Evolutionary conservation across 2,888 invertebrate species (phyloP), one percentile per base, ranked within the genome.

Genomic region (Synergus laeviventris): DNA sequence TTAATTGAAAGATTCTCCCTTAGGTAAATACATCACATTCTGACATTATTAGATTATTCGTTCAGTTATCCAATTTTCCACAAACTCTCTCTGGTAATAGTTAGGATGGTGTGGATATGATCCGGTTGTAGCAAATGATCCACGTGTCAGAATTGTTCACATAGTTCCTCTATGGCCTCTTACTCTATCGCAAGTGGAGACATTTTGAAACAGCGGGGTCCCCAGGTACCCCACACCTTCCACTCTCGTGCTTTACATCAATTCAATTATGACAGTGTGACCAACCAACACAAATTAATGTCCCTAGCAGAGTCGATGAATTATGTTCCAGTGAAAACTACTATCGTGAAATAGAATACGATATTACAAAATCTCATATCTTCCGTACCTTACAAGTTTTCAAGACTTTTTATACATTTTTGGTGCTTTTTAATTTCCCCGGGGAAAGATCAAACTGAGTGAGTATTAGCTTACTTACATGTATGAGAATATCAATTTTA

Each of bases 241-340:
- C n/a, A 42, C 49, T 70, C 49, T 66, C 31, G n/a, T 70, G 70
- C 49, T 70, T 70, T 49, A 70, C 70, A 70, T 70, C 70, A 70
- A 49, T 70, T 70, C 70, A 70, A 70, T 70, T 70, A 70, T 70
- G 70, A 70, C 70, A 70, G 31, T 49, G 49, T 49, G 49, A 49
- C 70, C 70, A 49, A 62, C 70, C 70, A 31, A 70, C 49, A 70
- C 45, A 66, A 45, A 42, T 45, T 66, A 45, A 45, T 42, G 24
- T 70, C 31, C 45, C 70, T 70, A 11, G 31, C 16, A 45, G n/a
- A 31, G 16, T n/a, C 49, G 49, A 49, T 70, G 31, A 70, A 70
- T 70, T 49, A 45, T 24, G 31, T 66, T 45, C 16, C n/a, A 36
- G 49, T 31, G 18, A 24, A 2, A 31, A 49, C 45, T 24, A 49